Evolutionary conservation across 1,140 invertebrate species (phyloP), one percentile per base, ranked within the genome.

Genomic region (Solenopsis invicta): DNA sequence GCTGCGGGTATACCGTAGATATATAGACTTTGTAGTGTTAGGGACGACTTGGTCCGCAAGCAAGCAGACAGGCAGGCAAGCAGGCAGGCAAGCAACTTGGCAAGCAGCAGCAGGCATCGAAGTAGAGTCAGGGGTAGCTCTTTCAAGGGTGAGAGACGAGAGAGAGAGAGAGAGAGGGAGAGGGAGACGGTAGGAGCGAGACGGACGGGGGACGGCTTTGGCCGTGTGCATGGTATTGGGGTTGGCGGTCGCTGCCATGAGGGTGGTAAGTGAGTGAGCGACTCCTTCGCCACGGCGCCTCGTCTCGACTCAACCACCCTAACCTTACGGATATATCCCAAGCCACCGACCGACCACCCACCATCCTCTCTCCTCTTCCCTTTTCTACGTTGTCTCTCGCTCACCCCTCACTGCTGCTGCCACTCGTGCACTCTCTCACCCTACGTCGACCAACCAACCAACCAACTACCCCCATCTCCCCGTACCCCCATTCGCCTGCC

Each of bases 251-350:
- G 93, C 91, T 93, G 92, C 93, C 89, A 94, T 88, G 92, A 94
- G 94, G 93, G 94, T 94, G 93, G 94, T 94, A 95, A 94, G 94
- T 94, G 93, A 94, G 94, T 94, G 94, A 94, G 93, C 93, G 93
- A 94, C 94, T 94, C 94, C 93, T 94, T 94, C 92, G 92, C 93
- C 91, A 89, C 93, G 92, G 90, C 93, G 91, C 91, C 91, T 91
- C 89, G 87, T 90, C 86, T 89, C 90, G 48, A 85, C 91, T 81
- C 86, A 69, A 86, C 87, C 78, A 90, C 87, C 86, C 86, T 86
- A 84, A 88, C 87, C 88, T 88, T 88, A 87, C 89, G 89, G 88
- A 90, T 91, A 91, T 90, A 88, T 87, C 78, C 87, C 85, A 67
- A 87, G 87, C 88, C 86, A 85, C 85, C 87, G 85, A 85, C 86